Base-by-base conservation (phyloP, 2,888 invertebrate genomes). In the Epirrhoe tristata region DNA sequence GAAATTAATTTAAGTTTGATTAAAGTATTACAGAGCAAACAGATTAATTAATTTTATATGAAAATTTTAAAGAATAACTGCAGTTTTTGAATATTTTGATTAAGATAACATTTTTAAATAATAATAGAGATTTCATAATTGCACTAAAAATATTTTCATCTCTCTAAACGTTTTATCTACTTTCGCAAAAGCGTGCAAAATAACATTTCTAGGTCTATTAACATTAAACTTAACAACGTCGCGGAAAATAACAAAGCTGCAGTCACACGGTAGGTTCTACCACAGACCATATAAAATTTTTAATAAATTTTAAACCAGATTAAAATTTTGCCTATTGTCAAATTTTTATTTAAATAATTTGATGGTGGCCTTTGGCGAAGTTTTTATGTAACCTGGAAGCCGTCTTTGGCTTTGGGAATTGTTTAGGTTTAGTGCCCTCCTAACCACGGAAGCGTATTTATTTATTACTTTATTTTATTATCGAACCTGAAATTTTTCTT, bases 151-250 rank as follows among this genome's bases (percentile, higher is more conserved):
- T n/a, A n/a, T n/a, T n/a, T n/a, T n/a, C n/a, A n/a, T n/a, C n/a
- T n/a, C n/a, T n/a, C n/a, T n/a, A n/a, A n/a, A 55, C 36, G 10
- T 65, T 56, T 34, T 48, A 55, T 51, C 52, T 58, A 24, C 39
- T 51, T 60, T 32, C 48, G 24, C 14, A 43, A 50, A 61, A 71
- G 55, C 43, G 17, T 58, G 17, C 39, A 51, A 48, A 63, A 51
- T 63, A 58, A 69, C 58, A 32, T 51, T 66, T 60, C 46, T 12
- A 53, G 54, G 63, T 59, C 58, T 65, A 70, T 66, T 63, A 63
- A 55, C 66, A 56, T 67, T 60, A 64, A 61, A 63, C 46, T 66
- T 68, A 58, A 66, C 50, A 64, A 63, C 67, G 53, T 70, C 55
- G 61, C 55, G 61, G 58, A 63, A 67, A 61, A 54, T 53, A 58